Percentiles rank a stretch among this genome's conserved stretches.
These are phyloP conservation scores for Hippolais icterina DNA, from an alignment of 2,113 vertebrate genomes.

Conservation along the genomic window DNA sequence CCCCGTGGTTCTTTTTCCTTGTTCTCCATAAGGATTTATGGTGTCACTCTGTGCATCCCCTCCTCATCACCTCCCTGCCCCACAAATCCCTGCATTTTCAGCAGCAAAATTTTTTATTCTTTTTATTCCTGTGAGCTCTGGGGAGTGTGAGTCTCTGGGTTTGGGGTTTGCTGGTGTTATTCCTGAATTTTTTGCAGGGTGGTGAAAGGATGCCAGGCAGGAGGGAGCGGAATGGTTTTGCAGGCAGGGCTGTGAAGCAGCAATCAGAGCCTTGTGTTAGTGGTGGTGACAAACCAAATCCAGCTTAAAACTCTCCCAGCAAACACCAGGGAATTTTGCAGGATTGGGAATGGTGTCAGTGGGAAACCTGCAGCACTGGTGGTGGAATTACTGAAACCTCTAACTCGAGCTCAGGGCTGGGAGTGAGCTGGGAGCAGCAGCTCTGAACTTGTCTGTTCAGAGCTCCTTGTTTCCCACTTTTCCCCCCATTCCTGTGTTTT, in stretches of 20 bases:
- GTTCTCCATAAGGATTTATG: accelerated
- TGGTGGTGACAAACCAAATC: not conserved
- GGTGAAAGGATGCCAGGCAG: not conserved
- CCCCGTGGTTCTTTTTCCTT: accelerated
- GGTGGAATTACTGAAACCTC: not conserved
- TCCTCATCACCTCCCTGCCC: not conserved
- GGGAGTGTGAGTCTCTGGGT: not conserved
- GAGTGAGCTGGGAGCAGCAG: not conserved
- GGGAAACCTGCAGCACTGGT: not conserved
- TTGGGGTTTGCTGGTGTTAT: not conserved
- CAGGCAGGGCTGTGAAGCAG: not conserved
- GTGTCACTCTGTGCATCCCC: not conserved
- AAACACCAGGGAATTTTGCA: not conserved
- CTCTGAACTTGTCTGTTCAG: not conserved
- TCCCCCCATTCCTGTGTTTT: not conserved
- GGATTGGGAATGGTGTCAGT: not conserved
- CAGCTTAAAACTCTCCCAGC: not conserved
- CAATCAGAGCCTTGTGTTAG: not conserved
- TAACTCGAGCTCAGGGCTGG: accelerated
- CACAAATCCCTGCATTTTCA: not conserved
- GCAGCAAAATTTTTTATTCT: not conserved
- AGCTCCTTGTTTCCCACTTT: not conserved
- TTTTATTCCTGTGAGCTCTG: not conserved
- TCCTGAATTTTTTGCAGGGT: not conserved
- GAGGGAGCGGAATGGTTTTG: not conserved